Evolutionary conservation across 2,797 vertebrate species (phyloP), one percentile per base, ranked within the genome.

Genomic region (Chaetodon trifasciatus): DNA sequence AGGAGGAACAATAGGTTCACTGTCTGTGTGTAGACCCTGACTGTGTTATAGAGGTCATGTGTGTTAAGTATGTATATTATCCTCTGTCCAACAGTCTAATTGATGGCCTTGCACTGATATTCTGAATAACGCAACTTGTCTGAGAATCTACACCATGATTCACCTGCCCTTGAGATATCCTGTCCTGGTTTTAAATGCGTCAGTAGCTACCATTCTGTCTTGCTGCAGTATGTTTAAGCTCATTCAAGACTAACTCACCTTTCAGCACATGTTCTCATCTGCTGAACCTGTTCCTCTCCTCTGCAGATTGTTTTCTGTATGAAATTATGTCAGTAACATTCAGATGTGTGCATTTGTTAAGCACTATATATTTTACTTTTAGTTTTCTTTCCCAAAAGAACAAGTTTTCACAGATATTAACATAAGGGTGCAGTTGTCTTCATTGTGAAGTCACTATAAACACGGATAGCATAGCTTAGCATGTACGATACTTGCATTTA

Each of bases 1-100:
- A 69, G 12, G 56, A 74, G 55, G 60, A 81, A 82, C 85, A 87
- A 78, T 76, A 62, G 46, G 16, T 65, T 70, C 21, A 58, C 75
- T 81, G 78, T 91, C 23, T 62, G 47, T 65, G 12, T 47, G 62
- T 63, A 37, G 42, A 47, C 64, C 28, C 71, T 71, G 53, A 67
- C 28, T 5, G 42, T n/a, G 47, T 74, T 46, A 44, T 3, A 42
- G 50, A 75, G 79, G 74, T 72, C 55, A 76, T 32, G 21, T 0
- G 0, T 77, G 63, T 53, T 66, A 12, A 53, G 15, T 21, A 42
- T 79, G 55, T 57, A 28, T 66, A 55, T 67, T 23, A 16, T 12
- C 63, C 17, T 79, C 40, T 84, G 65, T 81, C 67, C 58, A 35
- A 11, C 49, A 7, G 39, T 42, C 24, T 40, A 76, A 69, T 21